These are phyloP conservation scores for Ganaspis sp. DNA, from an alignment of 1,140 invertebrate genomes.

Conservation along the genomic window DNA sequence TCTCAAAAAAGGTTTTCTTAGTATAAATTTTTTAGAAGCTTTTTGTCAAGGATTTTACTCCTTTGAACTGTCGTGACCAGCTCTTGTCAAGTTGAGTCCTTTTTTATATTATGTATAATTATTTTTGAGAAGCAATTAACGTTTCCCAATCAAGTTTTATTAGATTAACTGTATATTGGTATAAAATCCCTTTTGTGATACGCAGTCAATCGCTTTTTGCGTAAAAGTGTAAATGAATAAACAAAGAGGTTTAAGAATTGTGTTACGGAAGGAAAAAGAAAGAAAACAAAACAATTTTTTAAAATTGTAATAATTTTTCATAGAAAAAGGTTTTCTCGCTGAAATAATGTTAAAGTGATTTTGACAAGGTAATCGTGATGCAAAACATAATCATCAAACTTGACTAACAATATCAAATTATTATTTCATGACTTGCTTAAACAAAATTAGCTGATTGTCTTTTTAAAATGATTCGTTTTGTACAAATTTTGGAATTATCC, in stretches of 20 bases:
- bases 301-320: conserved; percentile 3
- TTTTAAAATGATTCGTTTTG: background rate
- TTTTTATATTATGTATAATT: conserved; percentile 30
- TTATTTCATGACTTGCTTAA: too few species aligned
- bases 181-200: conserved; percentile 27
- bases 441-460: too few species aligned
- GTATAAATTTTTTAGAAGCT: conserved; percentile 14
- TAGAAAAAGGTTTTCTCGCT: background rate
- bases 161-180: conserved; percentile 10
- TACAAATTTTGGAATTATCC: background rate
- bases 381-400: background rate
- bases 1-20: background rate
- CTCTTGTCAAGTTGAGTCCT: conserved; percentile 7
- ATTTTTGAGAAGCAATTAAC: background rate
- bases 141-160: background rate
- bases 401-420: background rate
- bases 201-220: conserved; percentile 3
- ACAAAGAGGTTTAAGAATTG: background rate
- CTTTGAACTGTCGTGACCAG: background rate
- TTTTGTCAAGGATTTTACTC: background rate
- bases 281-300: background rate
- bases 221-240: background rate
- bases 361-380: background rate
- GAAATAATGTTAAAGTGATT: background rate
- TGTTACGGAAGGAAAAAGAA: background rate